Base-by-base conservation (phyloP, 2,888 invertebrate genomes). In the Adela reaumurella region DNA sequence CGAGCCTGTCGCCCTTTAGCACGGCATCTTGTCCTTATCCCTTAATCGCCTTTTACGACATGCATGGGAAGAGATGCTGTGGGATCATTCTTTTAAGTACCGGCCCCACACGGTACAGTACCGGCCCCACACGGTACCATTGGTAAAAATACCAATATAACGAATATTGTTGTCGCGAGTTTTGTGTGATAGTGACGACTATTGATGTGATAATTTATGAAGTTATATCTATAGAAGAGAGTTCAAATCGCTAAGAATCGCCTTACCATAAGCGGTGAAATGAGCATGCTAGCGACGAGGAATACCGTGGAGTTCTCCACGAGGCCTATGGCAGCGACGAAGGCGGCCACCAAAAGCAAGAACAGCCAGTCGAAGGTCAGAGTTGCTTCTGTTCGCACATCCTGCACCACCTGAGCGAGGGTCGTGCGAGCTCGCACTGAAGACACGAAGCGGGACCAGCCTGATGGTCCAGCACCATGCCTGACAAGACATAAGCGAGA, bases 331-430 rank as follows among this genome's bases (percentile, higher is more conserved):
- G 86, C 86, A 44, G 90, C 88, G 45, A 90, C 82, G 48, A 87
- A 88, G 77, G 88, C 87, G 2, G 90, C 89, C 1, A 89, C 83
- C 4, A 89, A 65, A 4, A 90, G 69, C 17, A 90, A 72, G 59
- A 88, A 81, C 47, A 90, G 64, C 69, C 87, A 91, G 69, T 92
- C 90, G 65, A 91, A 91, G 0, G 89, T 90, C 19, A 91, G 74
- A 1, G 81, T 65, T 1, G 90, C 89, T 58, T 86, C 85, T n/a
- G 79, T 68, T 54, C 81, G 81, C 0, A 90, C 87, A 52, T 82
- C 82, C 56, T 86, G 83, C 1, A 90, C 83, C 0, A 90, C 87
- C 68, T 88, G 86, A 0, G 86, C 86, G 1, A 89, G 83, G 53
- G 87, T 87, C n/a, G 85, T 68, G 42, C 88, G 74, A 1, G 87